Evolutionary conservation across 1,140 invertebrate species (phyloP), one percentile per base, ranked within the genome.

Genomic region (Cydia splendana): DNA sequence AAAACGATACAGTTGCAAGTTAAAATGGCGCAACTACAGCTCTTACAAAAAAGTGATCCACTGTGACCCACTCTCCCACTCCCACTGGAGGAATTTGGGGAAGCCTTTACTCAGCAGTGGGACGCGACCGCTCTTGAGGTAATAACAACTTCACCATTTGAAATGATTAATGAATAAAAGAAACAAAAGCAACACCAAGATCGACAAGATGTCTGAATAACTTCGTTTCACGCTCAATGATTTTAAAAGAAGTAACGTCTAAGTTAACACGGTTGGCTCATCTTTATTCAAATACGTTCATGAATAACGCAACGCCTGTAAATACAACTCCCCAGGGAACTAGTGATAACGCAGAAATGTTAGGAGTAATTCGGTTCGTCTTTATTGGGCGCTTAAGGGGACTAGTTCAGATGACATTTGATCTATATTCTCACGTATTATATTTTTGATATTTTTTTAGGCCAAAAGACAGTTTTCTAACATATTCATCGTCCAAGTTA

Each of bases 281-380:
- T 90, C 86, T 91, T 90, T 90, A 91, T 90, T 90, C 88, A 90
- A 81, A 51, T 51, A 15, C 80, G 80, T 85, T 88, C 88, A 92
- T 90, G 90, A 90, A 92, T 91, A 89, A 90, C 85, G 83, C 85
- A 89, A 86, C 80, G 81, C 78, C 79, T 84, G 85, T 91, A 89
- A 91, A 88, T 87, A 89, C 84, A 84, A 15, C 13, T 51, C 86
- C 82, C 81, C 9, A 28, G 84, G 78, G 85, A 84, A 85, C 82
- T 88, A 89, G 87, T 90, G 88, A 88, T 51, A 51, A 51, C 15
- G 15, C 48, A 51, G 84, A 82, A 80, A 78, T 81, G 82, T 88
- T 83, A 81, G 85, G 84, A 84, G 84, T 83, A 87, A 90, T 90
- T 87, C 86, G 78, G 78, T 88, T 86, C 84, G 78, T 84, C 82